phyloP scores from a whole-genome alignment of 2,888 invertebrate genomes.

The Aphodius granarius region DNA sequence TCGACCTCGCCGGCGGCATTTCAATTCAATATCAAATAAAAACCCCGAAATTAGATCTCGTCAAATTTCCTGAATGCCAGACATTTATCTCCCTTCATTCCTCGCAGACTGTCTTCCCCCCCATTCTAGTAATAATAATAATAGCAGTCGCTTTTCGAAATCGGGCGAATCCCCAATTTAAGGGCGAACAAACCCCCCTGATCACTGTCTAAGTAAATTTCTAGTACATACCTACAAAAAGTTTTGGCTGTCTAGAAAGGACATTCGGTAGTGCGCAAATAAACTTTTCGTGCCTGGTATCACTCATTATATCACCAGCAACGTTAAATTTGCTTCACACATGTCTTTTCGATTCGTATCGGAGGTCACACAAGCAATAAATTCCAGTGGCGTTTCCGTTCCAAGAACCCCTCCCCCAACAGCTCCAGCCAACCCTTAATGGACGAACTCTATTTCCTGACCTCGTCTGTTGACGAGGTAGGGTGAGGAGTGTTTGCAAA shows the following conservation, averaged over 20 bases:
- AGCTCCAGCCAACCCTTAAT: conserved; percentile 17
- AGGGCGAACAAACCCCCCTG: background rate
- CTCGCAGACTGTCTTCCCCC: background rate
- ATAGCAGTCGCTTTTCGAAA: background rate
- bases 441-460: conserved; percentile 27
- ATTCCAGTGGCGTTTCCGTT: conserved; percentile 24
- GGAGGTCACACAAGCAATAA: conserved; percentile 22
- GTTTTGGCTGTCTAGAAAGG: too few species aligned
- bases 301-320: conserved; percentile 1
- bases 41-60: background rate
- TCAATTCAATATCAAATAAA: background rate
- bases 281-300: background rate
- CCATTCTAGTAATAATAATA: background rate
- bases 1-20: background rate
- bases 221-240: too few species aligned
- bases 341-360: conserved; percentile 19
- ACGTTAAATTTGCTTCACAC: conserved; percentile 22
- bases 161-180: background rate
- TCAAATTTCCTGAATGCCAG: background rate
- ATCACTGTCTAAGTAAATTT: too few species aligned
- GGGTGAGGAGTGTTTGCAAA: conserved; percentile 11
- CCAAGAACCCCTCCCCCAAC: background rate
- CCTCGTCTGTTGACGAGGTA: background rate
- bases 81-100: background rate
- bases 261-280: too few species aligned